Evolutionary conservation across 2,113 vertebrate genomes (phyloP), one percentile per base, ranked within the genome.

Genomic region (Pygoscelis adeliae): DNA sequence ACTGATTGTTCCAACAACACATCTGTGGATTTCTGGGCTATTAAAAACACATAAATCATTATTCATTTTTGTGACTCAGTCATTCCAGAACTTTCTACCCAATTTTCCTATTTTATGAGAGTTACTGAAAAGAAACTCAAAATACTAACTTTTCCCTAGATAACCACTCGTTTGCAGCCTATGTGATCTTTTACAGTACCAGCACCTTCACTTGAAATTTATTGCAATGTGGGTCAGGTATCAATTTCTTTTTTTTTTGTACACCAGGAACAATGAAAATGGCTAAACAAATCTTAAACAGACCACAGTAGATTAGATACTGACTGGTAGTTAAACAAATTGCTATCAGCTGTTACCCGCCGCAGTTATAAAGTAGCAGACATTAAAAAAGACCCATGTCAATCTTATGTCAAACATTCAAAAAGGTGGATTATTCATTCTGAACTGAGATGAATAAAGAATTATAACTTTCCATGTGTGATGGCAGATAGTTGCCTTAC

Each of bases 371-470:
- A 85, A 17, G 7, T 10, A 55, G 52, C 88, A 89, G 56, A 52
- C 13, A 47, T 27, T 46, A 47, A 36, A 70, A 42, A 58, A 47
- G 16, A 55, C 67, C 66, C 71, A 34, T 50, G 46, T 73, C 91
- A 91, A 27, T 65, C 72, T 59, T 14, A 13, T 4, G 34, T 52
- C 55, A 94, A 73, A 58, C 6, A 0, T 80, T 76, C 66, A 77
- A 61, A 80, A 56, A 56, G 21, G 52, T 80, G 80, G 30, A 70
- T 66, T 63, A 38, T 52, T 76, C 55, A 13, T 62, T 88, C 56
- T 53, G 90, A 88, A 73, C 67, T 86, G 96, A 96, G 78, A 76
- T 94, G 87, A 90, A 61, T 76, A 40, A 74, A 87, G 67, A 66
- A 15, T 72, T 67, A 15, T 6, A 72, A 36, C 40, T 74, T 78